Conservation (phyloP, 1,140 invertebrate species). For the Heliconius eleuchia region DNA sequence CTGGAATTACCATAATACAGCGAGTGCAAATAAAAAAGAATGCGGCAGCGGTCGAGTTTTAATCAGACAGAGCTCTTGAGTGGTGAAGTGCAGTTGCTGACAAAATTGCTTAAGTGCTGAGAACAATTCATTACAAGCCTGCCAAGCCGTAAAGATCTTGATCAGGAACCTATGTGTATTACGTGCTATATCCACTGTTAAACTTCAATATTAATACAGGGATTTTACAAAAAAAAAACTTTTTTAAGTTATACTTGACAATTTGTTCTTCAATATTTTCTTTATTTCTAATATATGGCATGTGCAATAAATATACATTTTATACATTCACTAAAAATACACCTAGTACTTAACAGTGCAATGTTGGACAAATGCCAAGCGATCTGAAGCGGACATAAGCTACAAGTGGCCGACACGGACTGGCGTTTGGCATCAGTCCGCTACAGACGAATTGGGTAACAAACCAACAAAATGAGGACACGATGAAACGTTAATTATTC, state of each 20-base stretch:
- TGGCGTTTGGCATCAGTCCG: conserved; percentile 52
- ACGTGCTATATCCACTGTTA: neutral
- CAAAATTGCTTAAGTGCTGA: conserved; percentile 32
- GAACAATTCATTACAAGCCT: conserved; percentile 22
- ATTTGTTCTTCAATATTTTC: neutral
- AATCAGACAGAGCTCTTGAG: conserved; percentile 66
- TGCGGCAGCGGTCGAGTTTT: conserved; percentile 54
- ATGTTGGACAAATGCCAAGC: conserved; percentile 63
- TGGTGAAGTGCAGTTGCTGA: conserved; percentile 50
- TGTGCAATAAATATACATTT: neutral
- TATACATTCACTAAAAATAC: conserved; percentile 31
- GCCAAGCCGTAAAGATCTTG: conserved; percentile 14
- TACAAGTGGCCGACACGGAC: conserved; percentile 65
- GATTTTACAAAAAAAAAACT: neutral
- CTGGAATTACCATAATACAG: conserved; percentile 30
- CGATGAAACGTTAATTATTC: conserved; percentile 52
- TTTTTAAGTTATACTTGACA: neutral
- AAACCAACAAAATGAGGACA: conserved; percentile 58
- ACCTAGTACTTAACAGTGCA: conserved; percentile 29
- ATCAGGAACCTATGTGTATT: neutral
- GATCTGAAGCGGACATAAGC: conserved; percentile 52
- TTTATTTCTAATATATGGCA: neutral
- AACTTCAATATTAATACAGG: neutral
- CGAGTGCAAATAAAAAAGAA: conserved; percentile 39
- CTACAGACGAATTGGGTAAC: conserved; percentile 50